Percentiles rank a stretch among this genome's conserved stretches.
Evolutionary conservation across 2,888 invertebrate species (phyloP).

Genomic region (Melinaea menophilus): DNA sequence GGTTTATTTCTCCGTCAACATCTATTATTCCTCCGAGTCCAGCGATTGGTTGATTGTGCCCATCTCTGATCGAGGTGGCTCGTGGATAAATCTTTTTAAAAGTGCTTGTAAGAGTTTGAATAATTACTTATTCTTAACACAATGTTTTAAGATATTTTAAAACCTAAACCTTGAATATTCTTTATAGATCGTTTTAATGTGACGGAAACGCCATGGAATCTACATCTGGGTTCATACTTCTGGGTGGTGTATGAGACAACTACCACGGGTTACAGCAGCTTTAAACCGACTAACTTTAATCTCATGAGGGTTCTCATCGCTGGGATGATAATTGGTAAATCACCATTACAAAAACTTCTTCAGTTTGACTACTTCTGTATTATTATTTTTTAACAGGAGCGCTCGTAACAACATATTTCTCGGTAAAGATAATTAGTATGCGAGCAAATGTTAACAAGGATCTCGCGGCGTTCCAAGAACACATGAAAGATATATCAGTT

Average conservation of each 20-base stretch:
- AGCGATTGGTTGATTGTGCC: slow-evolving; percentile 45
- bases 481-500: slow-evolving; percentile 53
- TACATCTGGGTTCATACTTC: slow-evolving; percentile 56
- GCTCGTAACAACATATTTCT: slow-evolving; percentile 57
- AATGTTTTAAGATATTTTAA: neutral
- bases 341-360: neutral
- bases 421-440: slow-evolving; percentile 63
- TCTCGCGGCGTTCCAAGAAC: slow-evolving; percentile 58
- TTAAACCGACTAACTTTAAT: slow-evolving; percentile 52
- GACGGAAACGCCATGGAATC: slow-evolving; percentile 52
- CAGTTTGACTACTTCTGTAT: neutral
- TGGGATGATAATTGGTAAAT: slow-evolving; percentile 52
- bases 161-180: neutral
- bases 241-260: slow-evolving; percentile 62
- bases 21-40: slow-evolving; percentile 34
- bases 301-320: slow-evolving; percentile 49
- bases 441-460: slow-evolving; percentile 61
- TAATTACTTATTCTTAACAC: neutral
- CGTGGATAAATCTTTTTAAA: slow-evolving; percentile 52
- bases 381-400: slow-evolving; percentile 41
- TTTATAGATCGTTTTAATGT: slow-evolving; percentile 56
- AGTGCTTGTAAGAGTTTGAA: slow-evolving; percentile 43
- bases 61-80: slow-evolving; percentile 48
- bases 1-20: slow-evolving; percentile 50
- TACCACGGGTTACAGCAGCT: slow-evolving; percentile 55